Evolutionary conservation across 1,140 invertebrate genomes (phyloP).

Genomic region (Drosophila albomicans): DNA sequence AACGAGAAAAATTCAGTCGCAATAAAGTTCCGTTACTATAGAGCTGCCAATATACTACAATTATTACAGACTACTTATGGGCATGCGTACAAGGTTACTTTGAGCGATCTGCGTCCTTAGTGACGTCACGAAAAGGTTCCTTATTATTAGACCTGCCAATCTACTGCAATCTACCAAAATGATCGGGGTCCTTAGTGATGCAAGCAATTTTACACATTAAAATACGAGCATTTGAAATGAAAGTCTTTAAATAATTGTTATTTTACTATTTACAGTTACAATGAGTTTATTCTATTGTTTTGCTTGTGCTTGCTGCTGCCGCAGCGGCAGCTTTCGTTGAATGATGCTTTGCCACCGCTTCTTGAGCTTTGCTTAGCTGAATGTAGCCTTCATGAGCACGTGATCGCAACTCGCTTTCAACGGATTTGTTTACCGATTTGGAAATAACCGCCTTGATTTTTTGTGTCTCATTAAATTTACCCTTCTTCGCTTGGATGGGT

Average conservation of each 20-base stretch:
- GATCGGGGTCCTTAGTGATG: neutral
- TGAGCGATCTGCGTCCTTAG: neutral
- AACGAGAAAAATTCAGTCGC: neutral
- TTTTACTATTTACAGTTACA: constrained; percentile 1
- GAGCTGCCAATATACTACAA: neutral
- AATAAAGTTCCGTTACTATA: neutral
- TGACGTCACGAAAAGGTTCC: neutral
- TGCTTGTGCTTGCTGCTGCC: constrained; percentile 54
- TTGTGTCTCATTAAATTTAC: constrained; percentile 86
- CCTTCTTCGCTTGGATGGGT: constrained; percentile 88
- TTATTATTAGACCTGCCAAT: too few relatives aligned
- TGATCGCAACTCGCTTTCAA: constrained; percentile 87
- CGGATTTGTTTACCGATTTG: constrained; percentile 87
- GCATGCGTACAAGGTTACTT: neutral
- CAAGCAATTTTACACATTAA: neutral
- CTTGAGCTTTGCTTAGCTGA: constrained; percentile 85
- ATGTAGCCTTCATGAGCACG: constrained; percentile 86
- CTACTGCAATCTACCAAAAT: too few relatives aligned
- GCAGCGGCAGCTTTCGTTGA: constrained; percentile 61
- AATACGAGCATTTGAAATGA: neutral
- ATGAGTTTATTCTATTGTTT: constrained; percentile 37
- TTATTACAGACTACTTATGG: neutral
- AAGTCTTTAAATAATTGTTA: constrained; percentile 1
- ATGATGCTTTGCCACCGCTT: constrained; percentile 85
- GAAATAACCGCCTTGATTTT: constrained; percentile 88